Evolutionary conservation across 2,888 invertebrate genomes (phyloP), one percentile per base, ranked within the genome.

Genomic region (Caenorhabditis uteleia): DNA sequence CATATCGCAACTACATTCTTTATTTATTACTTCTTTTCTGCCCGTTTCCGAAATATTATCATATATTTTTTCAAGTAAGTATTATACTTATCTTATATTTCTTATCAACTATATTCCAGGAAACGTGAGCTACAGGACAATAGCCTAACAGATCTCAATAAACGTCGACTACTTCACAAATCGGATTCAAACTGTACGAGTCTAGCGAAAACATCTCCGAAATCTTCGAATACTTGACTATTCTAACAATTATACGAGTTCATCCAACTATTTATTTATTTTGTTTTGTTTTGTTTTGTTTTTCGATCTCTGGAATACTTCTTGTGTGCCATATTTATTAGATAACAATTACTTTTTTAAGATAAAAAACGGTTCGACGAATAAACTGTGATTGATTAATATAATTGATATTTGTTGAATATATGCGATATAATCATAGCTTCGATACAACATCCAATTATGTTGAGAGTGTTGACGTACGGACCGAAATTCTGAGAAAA

Each of bases 1-100:
- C 59, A 66, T 39, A 48, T 58, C 20, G 59, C 57, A 14, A 50
- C 66, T 0, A 66, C 66, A 10, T 66, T 66, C 33, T 59, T 66
- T 26, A 59, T 66, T 34, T 66, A 66, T 48, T 58, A 51, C 31
- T 47, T 60, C 7, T 66, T 66, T 44, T 66, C 59, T 1, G 59
- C 55, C 8, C 25, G 57, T 34, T 66, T 64, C 36, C 46, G 64
- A 27, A 62, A 42, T 16, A 51, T 55, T 27, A 34, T 65, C 7
- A 33, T 25, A n/a, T 42, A 54, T 40, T 40, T 64, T 7, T 54
- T 64, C 49, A 49, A 36, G 36, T 7, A 16, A 36, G 36, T 10
- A n/a, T 10, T 16, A 16, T 6, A 36, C 5, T 6, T n/a, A 36
- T 8, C 16, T 12, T 36, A 6, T 36, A 6, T 10, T 7, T 5